phyloP scores from a whole-genome alignment of 2,113 vertebrate species.

The Hemichromis elongatus region DNA sequence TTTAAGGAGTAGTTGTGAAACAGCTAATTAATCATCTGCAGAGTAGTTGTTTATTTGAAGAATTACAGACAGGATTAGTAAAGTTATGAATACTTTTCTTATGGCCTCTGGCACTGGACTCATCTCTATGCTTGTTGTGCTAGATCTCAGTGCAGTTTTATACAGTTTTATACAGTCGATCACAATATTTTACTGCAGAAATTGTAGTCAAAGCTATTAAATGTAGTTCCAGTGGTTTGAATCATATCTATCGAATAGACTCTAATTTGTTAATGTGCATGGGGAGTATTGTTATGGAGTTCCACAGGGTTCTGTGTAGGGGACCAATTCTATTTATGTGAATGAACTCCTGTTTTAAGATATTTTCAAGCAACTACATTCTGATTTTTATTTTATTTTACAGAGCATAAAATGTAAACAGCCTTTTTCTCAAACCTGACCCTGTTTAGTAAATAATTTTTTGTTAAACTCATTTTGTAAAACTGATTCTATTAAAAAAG shows the following conservation, averaged over 20 bases:
- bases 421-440: neutral
- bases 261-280: neutral
- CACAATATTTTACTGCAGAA: neutral
- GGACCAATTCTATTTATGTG: neutral
- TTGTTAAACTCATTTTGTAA: fast-evolving
- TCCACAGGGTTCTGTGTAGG: neutral
- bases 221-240: neutral
- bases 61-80: neutral
- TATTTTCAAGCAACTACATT: neutral
- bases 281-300: neutral
- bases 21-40: neutral
- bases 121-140: neutral
- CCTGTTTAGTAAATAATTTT: neutral
- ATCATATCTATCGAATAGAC: neutral
- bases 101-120: neutral
- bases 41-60: neutral
- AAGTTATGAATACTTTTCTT: neutral
- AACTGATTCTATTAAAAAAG: fast-evolving
- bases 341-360: neutral
- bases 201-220: neutral
- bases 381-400: neutral
- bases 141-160: neutral
- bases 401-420: neutral
- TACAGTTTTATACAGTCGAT: neutral
- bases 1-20: neutral